Evolutionary conservation across 2,113 vertebrate species (phyloP), one percentile per base, ranked within the genome.

Genomic region (Poicephalus meyeri): DNA sequence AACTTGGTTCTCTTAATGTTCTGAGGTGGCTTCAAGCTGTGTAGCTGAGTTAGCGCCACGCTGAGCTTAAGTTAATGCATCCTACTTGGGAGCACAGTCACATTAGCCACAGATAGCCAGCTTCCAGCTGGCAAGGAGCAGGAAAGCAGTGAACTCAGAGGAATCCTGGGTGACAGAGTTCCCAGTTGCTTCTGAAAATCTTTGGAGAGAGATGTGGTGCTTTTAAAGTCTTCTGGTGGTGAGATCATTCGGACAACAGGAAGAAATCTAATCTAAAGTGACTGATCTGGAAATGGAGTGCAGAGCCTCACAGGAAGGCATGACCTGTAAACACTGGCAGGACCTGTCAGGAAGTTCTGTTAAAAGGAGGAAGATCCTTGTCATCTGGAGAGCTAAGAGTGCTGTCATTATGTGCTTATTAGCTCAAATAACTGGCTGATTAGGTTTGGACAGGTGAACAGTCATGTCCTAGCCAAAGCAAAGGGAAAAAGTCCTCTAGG

Each of bases 1-100:
- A 74, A 46, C 87, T 86, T 74, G 77, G 23, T 80, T 93, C 50
- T 91, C 77, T 39, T 80, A 29, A 53, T 80, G 47, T 68, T 96
- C 55, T 74, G 83, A 89, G 65, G 89, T 89, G 83, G 77, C 35
- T 71, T 91, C 77, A 89, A 81, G 80, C 86, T 93, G 83, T 68
- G 91, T 7, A 71, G 80, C 69, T 88, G 86, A 71, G 83, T 95
- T 90, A 93, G 73, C 80, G 74, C 29, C 80, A 52, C 6, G 24
- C 83, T 92, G 77, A 39, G 52, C 42, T 90, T 80, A 44, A 74
- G 20, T 60, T 92, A 86, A 79, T 47, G 9, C 7, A 46, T 90
- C 86, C 71, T 83, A 25, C 88, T n/a, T 33, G 28, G 91, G 55
- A 92, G 64, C 64, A 37, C 4, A 13, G 76, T 41, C 64, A 15